These are phyloP conservation scores for Cistogaster globosa DNA, from an alignment of 2,888 invertebrate genomes.

Conservation along the genomic window DNA sequence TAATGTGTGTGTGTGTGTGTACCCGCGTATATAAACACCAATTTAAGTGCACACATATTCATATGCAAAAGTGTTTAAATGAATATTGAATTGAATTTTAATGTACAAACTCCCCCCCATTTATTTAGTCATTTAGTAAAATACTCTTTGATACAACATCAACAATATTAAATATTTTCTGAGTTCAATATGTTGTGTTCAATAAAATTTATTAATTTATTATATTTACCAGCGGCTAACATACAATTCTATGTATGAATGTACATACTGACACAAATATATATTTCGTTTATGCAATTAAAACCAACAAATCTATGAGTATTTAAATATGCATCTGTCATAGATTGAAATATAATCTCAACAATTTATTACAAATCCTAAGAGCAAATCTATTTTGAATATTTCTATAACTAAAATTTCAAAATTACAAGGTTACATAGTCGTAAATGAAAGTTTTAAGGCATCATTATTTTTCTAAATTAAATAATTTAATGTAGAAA, in stretches of 20 bases:
- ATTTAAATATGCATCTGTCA: slow-evolving; percentile 54
- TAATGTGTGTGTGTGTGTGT: neutral
- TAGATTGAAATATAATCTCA: slow-evolving; percentile 24
- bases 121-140: slow-evolving; percentile 37
- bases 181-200: slow-evolving; percentile 65
- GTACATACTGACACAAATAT: neutral
- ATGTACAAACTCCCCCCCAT: slow-evolving; percentile 68
- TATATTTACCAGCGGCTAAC: slow-evolving; percentile 53
- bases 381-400: slow-evolving; percentile 6
- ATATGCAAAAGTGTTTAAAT: slow-evolving; percentile 8
- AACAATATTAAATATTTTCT: slow-evolving; percentile 44
- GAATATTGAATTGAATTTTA: slow-evolving; percentile 80
- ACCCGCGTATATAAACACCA: neutral
- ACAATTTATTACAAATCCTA: neutral
- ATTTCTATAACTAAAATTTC: neutral
- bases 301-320: neutral
- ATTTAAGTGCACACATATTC: neutral
- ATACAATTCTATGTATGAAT: neutral
- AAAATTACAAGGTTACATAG: neutral
- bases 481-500: no score
- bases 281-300: neutral
- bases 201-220: slow-evolving; percentile 71
- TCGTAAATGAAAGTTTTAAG: neutral
- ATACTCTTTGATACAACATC: slow-evolving; percentile 21
- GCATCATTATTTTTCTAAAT: no score